A percentile compares a stretch with the other conserved stretches of the same genome.
Evolutionary conservation across 2,797 vertebrate genomes (phyloP).

Genomic region (Thamnophis elegans): DNA sequence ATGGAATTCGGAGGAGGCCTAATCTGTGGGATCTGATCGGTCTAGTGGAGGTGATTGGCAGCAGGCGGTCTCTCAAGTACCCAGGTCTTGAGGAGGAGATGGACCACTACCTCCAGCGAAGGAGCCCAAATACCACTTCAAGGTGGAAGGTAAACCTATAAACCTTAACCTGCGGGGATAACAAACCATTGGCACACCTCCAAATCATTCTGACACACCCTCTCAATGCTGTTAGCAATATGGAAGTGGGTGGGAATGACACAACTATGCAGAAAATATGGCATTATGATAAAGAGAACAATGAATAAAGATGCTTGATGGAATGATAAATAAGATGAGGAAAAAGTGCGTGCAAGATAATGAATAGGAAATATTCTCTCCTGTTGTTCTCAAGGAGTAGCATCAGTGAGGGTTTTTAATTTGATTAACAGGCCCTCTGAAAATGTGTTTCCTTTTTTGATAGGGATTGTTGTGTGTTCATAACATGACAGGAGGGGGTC

Average conservation of each 20-base stretch:
- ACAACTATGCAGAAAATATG: not conserved
- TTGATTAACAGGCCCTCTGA: not conserved
- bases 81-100: not conserved
- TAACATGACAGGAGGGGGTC: not conserved
- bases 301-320: not conserved
- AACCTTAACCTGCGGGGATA: not conserved
- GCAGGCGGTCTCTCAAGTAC: too few relatives aligned
- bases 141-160: not conserved
- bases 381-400: not conserved
- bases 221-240: not conserved
- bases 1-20: too few relatives aligned
- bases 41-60: too few relatives aligned
- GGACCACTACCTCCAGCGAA: not conserved
- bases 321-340: not conserved
- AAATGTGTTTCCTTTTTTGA: slow-evolving; percentile 4
- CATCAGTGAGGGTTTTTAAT: not conserved
- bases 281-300: not conserved
- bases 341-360: not conserved
- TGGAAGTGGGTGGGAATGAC: not conserved
- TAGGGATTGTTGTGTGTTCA: not conserved
- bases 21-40: too few relatives aligned
- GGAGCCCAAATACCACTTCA: not conserved
- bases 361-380: not conserved
- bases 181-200: not conserved
- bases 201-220: not conserved